phyloP scores from a whole-genome alignment of 2,888 invertebrate species.

The Lysandra coridon region DNA sequence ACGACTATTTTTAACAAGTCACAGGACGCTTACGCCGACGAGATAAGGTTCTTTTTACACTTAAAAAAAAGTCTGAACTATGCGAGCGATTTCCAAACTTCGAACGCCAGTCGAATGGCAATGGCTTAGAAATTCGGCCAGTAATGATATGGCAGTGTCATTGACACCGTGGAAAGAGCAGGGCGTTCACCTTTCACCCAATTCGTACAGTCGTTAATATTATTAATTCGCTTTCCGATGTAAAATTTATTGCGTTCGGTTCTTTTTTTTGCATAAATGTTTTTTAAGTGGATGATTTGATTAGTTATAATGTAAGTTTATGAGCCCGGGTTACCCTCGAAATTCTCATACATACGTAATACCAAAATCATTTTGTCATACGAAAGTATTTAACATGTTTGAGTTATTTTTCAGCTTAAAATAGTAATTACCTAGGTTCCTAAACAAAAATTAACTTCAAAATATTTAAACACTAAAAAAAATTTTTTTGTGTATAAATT shows the following conservation, averaged over 20 bases:
- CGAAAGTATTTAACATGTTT: too few species aligned
- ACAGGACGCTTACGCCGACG: background rate
- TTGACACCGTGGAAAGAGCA: constrained; percentile 61
- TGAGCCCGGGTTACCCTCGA: too few species aligned
- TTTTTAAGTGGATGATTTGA: background rate
- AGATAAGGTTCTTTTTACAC: background rate
- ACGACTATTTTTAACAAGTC: too few species aligned
- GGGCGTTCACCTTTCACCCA: constrained; percentile 72
- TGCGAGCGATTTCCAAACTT: constrained; percentile 44
- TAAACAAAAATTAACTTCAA: too few species aligned
- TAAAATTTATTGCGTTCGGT: background rate
- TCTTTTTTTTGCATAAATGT: background rate
- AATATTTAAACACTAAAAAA: too few species aligned
- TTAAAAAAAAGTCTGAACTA: background rate
- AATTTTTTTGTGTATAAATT: too few species aligned
- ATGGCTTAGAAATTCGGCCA: constrained; percentile 63
- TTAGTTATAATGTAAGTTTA: background rate
- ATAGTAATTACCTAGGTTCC: too few species aligned
- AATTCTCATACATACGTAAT: too few species aligned
- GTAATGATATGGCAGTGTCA: constrained; percentile 65
- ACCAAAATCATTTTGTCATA: too few species aligned
- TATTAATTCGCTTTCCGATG: constrained; percentile 1
- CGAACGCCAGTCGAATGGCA: constrained; percentile 46
- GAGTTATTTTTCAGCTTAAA: too few species aligned
- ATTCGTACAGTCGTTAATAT: constrained; percentile 55